A percentile compares a stretch with the other conserved stretches of the same genome.
Evolutionary conservation across 2,888 invertebrate species (phyloP).

Genomic region (Drosophila longiperda): DNA sequence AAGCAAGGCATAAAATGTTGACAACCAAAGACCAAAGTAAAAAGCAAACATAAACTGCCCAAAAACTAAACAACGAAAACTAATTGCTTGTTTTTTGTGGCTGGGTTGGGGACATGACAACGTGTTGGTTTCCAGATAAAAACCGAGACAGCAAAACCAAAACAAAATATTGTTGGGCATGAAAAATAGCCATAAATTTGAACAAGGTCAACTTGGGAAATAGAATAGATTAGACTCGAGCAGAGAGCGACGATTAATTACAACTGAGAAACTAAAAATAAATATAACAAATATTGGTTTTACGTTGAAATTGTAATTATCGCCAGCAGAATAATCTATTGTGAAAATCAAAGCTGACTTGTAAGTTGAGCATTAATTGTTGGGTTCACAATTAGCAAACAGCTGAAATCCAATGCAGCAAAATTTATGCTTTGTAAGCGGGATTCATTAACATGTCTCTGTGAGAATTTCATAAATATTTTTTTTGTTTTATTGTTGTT

Average conservation of each 20-base stretch:
- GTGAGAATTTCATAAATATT: slow-evolving; percentile 12
- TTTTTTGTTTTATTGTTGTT: not conserved
- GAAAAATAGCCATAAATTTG: slow-evolving; percentile 64
- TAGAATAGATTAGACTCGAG: slow-evolving; percentile 18
- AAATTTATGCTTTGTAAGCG: slow-evolving; percentile 51
- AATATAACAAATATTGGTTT: slow-evolving; percentile 58
- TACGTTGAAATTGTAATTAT: slow-evolving; percentile 24
- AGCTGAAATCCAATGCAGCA: slow-evolving; percentile 9
- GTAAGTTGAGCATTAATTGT: slow-evolving; percentile 30
- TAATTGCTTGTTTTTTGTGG: slow-evolving; percentile 43
- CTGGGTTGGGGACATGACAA: slow-evolving; percentile 17
- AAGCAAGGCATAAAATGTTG: slow-evolving; percentile 25
- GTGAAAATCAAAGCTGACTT: slow-evolving; percentile 4
- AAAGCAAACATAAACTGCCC: slow-evolving; percentile 21
- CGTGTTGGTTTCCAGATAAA: slow-evolving; percentile 70
- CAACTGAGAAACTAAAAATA: slow-evolving; percentile 22
- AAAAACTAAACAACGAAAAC: slow-evolving; percentile 16
- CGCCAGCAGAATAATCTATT: not conserved
- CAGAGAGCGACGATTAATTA: slow-evolving; percentile 53
- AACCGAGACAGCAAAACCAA: slow-evolving; percentile 25
- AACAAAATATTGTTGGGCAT: slow-evolving; percentile 33
- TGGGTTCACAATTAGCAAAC: slow-evolving; percentile 1
- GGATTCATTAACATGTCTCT: slow-evolving; percentile 54
- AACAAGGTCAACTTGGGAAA: slow-evolving; percentile 66
- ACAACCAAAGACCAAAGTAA: slow-evolving; percentile 27